Evolutionary conservation across 2,113 vertebrate genomes (phyloP).

Genomic region (Ranitomeya imitator): DNA sequence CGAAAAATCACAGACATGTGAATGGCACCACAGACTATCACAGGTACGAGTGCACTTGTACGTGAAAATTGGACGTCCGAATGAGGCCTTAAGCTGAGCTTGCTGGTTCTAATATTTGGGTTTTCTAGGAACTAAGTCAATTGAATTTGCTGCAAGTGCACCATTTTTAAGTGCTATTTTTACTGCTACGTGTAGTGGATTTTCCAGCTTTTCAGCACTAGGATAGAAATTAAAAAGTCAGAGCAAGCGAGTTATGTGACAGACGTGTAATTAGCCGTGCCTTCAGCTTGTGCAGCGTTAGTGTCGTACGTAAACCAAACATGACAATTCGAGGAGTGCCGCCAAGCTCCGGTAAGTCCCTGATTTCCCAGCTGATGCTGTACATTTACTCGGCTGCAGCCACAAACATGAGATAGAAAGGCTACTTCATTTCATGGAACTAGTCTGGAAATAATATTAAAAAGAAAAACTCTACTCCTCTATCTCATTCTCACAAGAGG

Average conservation of each 20-base stretch:
- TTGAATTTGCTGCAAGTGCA: neutral
- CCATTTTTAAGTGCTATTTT: neutral
- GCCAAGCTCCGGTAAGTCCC: constrained; percentile 63
- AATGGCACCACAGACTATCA: too few relatives aligned
- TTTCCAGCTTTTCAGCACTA: constrained; percentile 31
- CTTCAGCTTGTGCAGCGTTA: constrained; percentile 53
- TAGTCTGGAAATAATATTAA: neutral
- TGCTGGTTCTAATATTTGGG: neutral
- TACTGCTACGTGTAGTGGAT: neutral
- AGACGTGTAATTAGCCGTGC: constrained; percentile 63
- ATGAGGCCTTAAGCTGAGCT: neutral
- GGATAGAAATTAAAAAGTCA: constrained; percentile 39
- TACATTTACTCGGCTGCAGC: constrained; percentile 60
- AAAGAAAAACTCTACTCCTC: neutral
- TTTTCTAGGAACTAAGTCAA: neutral
- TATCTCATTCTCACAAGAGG: neutral
- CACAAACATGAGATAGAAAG: neutral
- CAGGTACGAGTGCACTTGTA: too few relatives aligned
- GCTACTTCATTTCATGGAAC: neutral
- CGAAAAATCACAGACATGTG: too few relatives aligned
- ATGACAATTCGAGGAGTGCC: constrained; percentile 57
- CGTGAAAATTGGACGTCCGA: too few relatives aligned
- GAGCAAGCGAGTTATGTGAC: constrained; percentile 55
- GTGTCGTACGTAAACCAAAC: constrained; percentile 61
- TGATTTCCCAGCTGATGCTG: constrained; percentile 71